These are phyloP conservation scores for Falco naumanni DNA, from an alignment of 2,797 vertebrate genomes.

Conservation along the genomic window DNA sequence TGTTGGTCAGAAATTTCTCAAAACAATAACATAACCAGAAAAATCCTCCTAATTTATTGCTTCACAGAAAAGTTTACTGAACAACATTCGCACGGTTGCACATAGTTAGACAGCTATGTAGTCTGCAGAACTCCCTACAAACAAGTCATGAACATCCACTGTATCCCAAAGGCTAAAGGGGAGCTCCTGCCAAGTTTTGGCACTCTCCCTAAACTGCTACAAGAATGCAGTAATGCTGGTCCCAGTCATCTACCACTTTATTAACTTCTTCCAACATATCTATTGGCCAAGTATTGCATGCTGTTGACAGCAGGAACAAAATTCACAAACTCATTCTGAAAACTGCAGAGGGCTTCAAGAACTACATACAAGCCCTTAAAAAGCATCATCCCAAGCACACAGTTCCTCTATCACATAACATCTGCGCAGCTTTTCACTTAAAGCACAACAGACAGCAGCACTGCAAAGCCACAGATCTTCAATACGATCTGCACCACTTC, in stretches of 20 bases:
- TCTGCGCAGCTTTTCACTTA: accelerated
- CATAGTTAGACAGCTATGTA: accelerated
- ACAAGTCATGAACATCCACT: accelerated
- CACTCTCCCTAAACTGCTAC: background rate
- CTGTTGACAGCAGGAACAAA: background rate
- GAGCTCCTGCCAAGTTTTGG: background rate
- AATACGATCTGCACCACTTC: accelerated
- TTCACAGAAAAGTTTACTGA: background rate
- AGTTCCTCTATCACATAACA: accelerated
- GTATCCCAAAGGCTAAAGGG: background rate
- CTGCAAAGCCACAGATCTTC: background rate
- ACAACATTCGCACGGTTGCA: accelerated
- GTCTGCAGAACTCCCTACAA: background rate
- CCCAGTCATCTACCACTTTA: background rate
- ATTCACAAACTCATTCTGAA: no score
- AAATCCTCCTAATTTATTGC: background rate
- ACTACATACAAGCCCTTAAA: accelerated
- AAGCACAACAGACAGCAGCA: background rate
- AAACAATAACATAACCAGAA: accelerated
- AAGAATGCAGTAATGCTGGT: background rate
- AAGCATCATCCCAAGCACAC: accelerated
- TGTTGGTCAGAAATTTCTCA: background rate
- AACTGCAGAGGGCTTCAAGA: accelerated
- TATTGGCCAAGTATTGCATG: accelerated
- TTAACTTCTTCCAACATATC: accelerated